Percentiles rank a stretch among this genome's conserved stretches.
These are phyloP conservation scores for Periophthalmus modestus DNA, from an alignment of 2,113 vertebrate genomes.

Conservation along the genomic window DNA sequence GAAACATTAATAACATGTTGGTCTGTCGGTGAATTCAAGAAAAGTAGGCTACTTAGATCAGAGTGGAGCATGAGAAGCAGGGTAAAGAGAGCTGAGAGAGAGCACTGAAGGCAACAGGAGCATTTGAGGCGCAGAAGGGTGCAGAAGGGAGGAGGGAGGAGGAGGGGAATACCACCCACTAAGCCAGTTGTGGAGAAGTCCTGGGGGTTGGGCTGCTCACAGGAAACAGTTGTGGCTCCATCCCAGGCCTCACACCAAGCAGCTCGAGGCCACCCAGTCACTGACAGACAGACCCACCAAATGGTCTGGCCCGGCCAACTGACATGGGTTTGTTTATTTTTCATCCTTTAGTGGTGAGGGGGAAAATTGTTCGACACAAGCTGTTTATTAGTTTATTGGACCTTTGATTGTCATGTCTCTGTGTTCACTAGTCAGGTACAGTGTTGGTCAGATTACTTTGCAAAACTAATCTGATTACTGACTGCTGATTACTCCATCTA, in stretches of 20 bases:
- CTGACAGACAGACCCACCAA: constrained; percentile 74
- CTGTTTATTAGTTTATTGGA: constrained; percentile 82
- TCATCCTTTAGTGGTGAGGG: constrained; percentile 72
- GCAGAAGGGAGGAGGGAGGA: constrained; percentile 38
- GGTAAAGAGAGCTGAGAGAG: constrained; percentile 23
- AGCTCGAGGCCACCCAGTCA: constrained; percentile 79
- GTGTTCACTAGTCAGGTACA: constrained; percentile 29
- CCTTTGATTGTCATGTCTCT: constrained; percentile 78
- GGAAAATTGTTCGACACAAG: constrained; percentile 67
- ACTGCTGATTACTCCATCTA: too few species aligned
- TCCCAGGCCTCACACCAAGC: constrained; percentile 81
- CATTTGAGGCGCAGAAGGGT: constrained; percentile 30
- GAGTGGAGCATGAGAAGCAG: constrained; percentile 38
- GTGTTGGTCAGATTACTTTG: too few species aligned
- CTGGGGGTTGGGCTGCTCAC: constrained; percentile 74
- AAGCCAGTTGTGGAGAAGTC: constrained; percentile 72
- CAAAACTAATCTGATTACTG: too few species aligned
- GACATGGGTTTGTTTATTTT: constrained; percentile 81
- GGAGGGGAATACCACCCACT: constrained; percentile 78
- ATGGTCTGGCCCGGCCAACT: constrained; percentile 63
- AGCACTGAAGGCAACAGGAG: constrained; percentile 16
- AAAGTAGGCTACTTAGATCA: constrained; percentile 33
- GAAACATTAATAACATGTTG: not conserved
- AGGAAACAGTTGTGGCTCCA: constrained; percentile 80
- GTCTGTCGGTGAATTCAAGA: constrained; percentile 19